These are phyloP conservation scores for Melanophora roralis DNA, from an alignment of 2,888 invertebrate species.

Conservation along the genomic window DNA sequence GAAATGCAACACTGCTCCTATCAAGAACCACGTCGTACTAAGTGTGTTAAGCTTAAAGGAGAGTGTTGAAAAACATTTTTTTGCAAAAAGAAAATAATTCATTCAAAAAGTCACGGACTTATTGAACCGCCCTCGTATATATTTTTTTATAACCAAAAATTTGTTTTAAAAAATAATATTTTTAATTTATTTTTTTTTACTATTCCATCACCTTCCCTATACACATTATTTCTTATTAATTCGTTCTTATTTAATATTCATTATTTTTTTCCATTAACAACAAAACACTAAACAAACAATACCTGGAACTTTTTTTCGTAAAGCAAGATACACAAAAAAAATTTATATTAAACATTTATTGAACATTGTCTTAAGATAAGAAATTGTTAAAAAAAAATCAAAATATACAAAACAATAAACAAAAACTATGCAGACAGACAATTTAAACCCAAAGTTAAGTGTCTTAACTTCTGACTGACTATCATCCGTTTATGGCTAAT, in stretches of 20 bases:
- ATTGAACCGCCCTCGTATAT: too few relatives aligned
- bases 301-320: conserved; percentile 35
- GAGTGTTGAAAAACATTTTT: too few relatives aligned
- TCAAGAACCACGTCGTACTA: too few relatives aligned
- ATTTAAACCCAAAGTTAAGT: not conserved
- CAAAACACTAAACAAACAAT: conserved; percentile 48
- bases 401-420: not conserved
- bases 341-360: conserved; percentile 41
- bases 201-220: not conserved
- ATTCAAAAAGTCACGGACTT: too few relatives aligned
- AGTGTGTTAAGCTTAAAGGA: too few relatives aligned
- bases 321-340: conserved; percentile 5
- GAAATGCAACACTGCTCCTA: too few relatives aligned
- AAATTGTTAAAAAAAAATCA: not conserved
- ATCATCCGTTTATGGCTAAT: conserved; percentile 38
- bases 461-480: conserved; percentile 23
- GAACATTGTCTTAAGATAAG: conserved; percentile 54
- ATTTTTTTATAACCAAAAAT: too few relatives aligned
- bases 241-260: not conserved
- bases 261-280: conserved; percentile 46
- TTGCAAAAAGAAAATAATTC: too few relatives aligned
- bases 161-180: too few relatives aligned
- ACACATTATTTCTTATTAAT: not conserved
- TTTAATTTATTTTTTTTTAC: too few relatives aligned
- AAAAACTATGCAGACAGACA: conserved; percentile 14